Percentiles rank a stretch among this genome's conserved stretches.
Evolutionary conservation across 2,113 vertebrate genomes (phyloP).

Genomic region (Peromyscus polionotus): DNA sequence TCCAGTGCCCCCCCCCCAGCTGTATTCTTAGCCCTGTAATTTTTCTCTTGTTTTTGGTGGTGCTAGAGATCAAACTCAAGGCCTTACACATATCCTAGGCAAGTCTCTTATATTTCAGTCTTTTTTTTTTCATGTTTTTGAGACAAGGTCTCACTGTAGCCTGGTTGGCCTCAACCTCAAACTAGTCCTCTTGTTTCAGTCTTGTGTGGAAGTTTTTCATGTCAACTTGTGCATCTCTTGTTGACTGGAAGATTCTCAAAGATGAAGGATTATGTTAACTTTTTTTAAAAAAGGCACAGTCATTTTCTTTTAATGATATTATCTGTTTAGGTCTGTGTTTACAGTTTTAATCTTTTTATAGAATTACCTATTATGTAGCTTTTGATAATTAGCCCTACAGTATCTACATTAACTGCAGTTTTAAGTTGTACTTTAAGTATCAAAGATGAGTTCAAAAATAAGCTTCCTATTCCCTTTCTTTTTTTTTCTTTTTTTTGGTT

Average conservation of each 20-base stretch:
- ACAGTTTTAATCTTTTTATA: slow-evolving; percentile 52
- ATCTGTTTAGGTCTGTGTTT: background rate
- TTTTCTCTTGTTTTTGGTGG: background rate
- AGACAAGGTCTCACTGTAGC: background rate
- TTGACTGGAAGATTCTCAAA: background rate
- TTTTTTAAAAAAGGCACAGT: background rate
- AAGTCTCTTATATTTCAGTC: background rate
- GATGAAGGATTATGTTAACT: background rate
- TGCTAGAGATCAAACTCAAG: background rate
- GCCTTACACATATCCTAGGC: background rate
- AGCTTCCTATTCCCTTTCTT: slow-evolving; percentile 19
- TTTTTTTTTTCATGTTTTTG: background rate
- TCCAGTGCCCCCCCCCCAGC: no score
- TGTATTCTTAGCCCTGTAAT: background rate
- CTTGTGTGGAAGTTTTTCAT: background rate
- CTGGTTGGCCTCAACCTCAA: background rate
- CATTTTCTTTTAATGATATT: slow-evolving; percentile 38
- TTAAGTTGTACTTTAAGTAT: slow-evolving; percentile 52
- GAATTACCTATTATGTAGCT: background rate
- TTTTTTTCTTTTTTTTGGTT: background rate
- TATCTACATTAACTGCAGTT: background rate
- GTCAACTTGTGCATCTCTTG: background rate
- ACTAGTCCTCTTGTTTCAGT: background rate
- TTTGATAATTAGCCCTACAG: slow-evolving; percentile 38
- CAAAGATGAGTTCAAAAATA: slow-evolving; percentile 38